Evolutionary conservation across 2,888 invertebrate genomes (phyloP), one percentile per base, ranked within the genome.

Genomic region (Drosophila rubida): DNA sequence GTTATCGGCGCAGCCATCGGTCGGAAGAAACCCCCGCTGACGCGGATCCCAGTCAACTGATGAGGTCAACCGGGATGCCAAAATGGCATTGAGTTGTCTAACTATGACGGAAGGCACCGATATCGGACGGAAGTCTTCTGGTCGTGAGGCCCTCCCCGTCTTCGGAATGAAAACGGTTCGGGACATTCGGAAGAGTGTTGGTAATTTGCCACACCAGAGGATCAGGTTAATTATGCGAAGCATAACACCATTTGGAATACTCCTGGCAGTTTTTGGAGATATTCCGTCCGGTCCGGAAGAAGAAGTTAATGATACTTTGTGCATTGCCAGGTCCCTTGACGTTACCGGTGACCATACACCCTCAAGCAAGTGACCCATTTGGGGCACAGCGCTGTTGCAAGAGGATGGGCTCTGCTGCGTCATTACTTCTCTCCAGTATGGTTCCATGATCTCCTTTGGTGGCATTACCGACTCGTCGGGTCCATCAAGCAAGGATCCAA

Each of bases 161-260:
- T 59, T 66, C 51, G 44, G 58, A 6, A 68, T 59, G 53, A 68
- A 68, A 5, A 57, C 37, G 42, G 67, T 67, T 55, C 66, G n/a
- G 13, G 55, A 55, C 66, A 57, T 25, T 67, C 66, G 46, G 55
- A 62, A 51, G 44, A 25, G 46, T 51, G 19, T 19, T 11, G 46
- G 27, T 13, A 67, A 13, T 41, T 35, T 6, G 9, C 62, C 57
- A 37, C 63, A 63, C 51, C 50, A 67, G 4, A 57, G 41, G 16
- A 63, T 63, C 13, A 63, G 41, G 53, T 61, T 65, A 42, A 61
- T 49, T 35, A 61, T 61, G 53, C 54, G 39, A 8, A 66, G 54
- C 49, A 66, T 66, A 45, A 55, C 30, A 32, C 44, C 61, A 2
- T 6, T 45, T n/a, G 54, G 44, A 35, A 65, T 60, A 45, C 30